A percentile compares a stretch with the other conserved stretches of the same genome.
Evolutionary conservation across 2,797 vertebrate species (phyloP).

Genomic region (Cirrhinus molitorella): DNA sequence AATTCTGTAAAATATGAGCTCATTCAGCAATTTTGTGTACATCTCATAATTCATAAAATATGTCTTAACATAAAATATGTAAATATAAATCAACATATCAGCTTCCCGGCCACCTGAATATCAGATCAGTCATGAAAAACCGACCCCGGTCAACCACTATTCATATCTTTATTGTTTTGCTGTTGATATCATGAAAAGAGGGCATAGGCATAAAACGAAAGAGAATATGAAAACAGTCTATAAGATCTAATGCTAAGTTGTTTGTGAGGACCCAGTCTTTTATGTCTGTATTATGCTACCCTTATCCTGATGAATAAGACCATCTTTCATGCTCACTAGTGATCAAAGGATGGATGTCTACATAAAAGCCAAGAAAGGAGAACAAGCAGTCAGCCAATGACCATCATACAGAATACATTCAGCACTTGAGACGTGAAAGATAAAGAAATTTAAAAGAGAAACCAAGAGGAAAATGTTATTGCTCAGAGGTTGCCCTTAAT

Average conservation of each 20-base stretch:
- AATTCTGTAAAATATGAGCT: neutral
- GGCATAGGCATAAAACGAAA: neutral
- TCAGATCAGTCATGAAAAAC: neutral
- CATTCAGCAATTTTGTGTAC: neutral
- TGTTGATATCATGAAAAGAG: neutral
- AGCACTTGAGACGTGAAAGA: neutral
- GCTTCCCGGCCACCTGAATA: neutral
- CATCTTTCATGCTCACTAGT: conserved; percentile 54
- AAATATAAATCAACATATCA: neutral
- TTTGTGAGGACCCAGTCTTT: conserved; percentile 43
- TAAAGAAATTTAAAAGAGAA: neutral
- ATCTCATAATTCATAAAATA: neutral
- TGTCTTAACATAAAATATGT: conserved; percentile 2
- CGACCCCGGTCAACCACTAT: neutral
- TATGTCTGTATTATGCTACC: conserved; percentile 38
- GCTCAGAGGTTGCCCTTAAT: conserved; percentile 1
- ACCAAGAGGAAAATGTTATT: conserved; percentile 1
- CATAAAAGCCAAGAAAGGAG: conserved; percentile 38
- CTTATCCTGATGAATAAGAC: conserved; percentile 47
- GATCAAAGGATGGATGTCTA: conserved; percentile 32
- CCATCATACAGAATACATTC: conserved; percentile 35
- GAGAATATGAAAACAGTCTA: conserved; percentile 20
- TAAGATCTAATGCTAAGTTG: conserved; percentile 25
- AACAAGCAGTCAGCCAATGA: conserved; percentile 18
- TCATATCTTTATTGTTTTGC: conserved; percentile 13